Base-by-base conservation (phyloP, 2,797 vertebrate species). In the Onychomys arenicola region DNA sequence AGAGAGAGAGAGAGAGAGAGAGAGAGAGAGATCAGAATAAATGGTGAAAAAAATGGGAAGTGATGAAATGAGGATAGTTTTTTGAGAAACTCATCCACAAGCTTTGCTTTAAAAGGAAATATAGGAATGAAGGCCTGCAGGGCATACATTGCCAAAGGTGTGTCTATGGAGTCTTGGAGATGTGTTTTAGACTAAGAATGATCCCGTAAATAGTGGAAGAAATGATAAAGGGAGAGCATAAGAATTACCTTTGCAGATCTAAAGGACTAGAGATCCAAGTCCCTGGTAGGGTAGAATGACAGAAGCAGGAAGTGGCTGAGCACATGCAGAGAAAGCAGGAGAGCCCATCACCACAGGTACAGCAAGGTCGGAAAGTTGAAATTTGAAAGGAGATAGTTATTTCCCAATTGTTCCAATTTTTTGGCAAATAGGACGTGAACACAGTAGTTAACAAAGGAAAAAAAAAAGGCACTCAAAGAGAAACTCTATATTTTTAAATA, bases 231-330 rank as follows among this genome's bases (percentile, higher is more conserved):
- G 2, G 21, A 4, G 88, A 43, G 29, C 2, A 84, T 16, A 32
- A 5, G 29, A 59, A 40, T n/a, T 0, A 14, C 52, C 5, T 17
- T 37, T 34, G 27, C 5, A 21, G 6, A 13, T 81, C 71, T 4
- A 59, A 1, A 6, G 46, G 25, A 32, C 29, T 7, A 0, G 4
- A 69, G 23, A 11, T 43, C 9, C 57, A 61, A 29, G 37, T 43
- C 2, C 37, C 46, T 1, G 6, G 57, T 21, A 59, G 10, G 1
- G 0, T 3, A 23, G 5, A 8, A 57, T 29, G 16, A 63, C 0
- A 57, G 46, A 75, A 49, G 5, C 11, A 23, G 49, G 13, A 5
- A 4, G 2, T 12, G 10, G 19, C 17, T 52, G 25, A 32, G 16
- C 32, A 69, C n/a, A 21, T 52, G 55, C 29, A 0, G 65, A 75